Conservation (phyloP, 2,888 invertebrate genomes). For the Drosophila koepferae region DNA sequence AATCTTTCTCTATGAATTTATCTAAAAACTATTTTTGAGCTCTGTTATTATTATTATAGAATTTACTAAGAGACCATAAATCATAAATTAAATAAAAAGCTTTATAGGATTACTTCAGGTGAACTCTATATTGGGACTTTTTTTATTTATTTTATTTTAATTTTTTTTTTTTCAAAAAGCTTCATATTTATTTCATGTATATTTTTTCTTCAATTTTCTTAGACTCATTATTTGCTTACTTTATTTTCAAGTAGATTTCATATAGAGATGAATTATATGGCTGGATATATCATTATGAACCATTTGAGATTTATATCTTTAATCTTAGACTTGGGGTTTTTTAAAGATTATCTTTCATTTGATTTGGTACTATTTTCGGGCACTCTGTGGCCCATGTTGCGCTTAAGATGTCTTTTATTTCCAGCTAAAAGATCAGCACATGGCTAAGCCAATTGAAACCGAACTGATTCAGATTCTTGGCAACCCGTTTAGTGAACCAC, state of each 20-base stretch:
- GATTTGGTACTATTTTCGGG: neutral
- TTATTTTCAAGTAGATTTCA: neutral
- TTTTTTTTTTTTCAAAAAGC: too few relatives aligned
- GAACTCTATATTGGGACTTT: too few relatives aligned
- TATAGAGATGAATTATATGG: neutral
- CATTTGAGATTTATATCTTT: neutral
- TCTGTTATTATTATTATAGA: too few relatives aligned
- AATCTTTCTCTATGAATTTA: too few relatives aligned
- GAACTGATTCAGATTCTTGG: constrained; percentile 28
- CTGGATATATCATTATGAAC: neutral
- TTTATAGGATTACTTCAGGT: too few relatives aligned
- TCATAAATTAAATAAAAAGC: too few relatives aligned
- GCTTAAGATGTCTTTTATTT: constrained; percentile 25
- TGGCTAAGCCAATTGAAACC: constrained; percentile 28
- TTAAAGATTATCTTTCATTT: neutral
- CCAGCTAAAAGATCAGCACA: constrained; percentile 71
- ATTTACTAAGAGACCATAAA: too few relatives aligned
- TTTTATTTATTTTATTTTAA: too few relatives aligned
- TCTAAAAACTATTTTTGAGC: too few relatives aligned
- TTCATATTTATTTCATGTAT: too few relatives aligned
- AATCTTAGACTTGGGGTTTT: neutral
- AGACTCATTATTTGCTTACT: neutral
- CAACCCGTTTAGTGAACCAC: constrained; percentile 50
- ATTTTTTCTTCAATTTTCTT: too few relatives aligned
- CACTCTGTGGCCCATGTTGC: neutral